Percentiles rank a stretch among this genome's conserved stretches.
These are phyloP conservation scores for Pocota personata DNA, from an alignment of 2,888 invertebrate species.

Conservation along the genomic window DNA sequence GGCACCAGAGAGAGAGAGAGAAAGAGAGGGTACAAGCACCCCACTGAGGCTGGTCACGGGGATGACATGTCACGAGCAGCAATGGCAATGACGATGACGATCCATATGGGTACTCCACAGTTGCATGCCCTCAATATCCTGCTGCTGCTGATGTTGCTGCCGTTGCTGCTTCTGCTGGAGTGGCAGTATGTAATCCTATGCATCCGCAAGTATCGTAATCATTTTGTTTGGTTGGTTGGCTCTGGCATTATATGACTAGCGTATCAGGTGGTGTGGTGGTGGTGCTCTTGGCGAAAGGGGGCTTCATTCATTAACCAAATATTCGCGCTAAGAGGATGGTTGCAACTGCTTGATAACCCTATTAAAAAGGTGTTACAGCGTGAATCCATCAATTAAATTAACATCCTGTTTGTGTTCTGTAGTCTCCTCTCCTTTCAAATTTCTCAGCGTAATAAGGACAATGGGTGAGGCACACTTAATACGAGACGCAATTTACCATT, in stretches of 20 bases:
- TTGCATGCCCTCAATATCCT: conserved; percentile 71
- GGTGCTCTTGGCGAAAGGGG: conserved; percentile 40
- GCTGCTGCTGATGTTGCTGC: conserved; percentile 33
- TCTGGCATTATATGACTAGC: conserved; percentile 72
- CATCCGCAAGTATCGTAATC: conserved; percentile 72
- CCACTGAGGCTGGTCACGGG: conserved; percentile 66
- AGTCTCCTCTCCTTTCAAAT: not conserved
- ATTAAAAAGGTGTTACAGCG: conserved; percentile 77
- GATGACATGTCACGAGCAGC: conserved; percentile 69
- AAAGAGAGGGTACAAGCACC: conserved; percentile 30
- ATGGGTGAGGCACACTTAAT: not conserved
- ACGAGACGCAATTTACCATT: not conserved
- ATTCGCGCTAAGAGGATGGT: conserved; percentile 62
- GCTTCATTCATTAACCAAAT: conserved; percentile 71
- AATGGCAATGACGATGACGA: conserved; percentile 64
- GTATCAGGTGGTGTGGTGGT: conserved; percentile 47
- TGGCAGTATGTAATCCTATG: conserved; percentile 65
- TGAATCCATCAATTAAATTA: conserved; percentile 77
- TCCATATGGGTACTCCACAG: conserved; percentile 71
- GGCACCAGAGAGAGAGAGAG: not conserved
- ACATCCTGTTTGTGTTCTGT: conserved; percentile 67
- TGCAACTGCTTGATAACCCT: conserved; percentile 75
- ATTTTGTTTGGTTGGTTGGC: conserved; percentile 73
- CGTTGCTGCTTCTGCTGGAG: conserved; percentile 24
- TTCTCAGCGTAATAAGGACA: conserved; percentile 12